Conservation (phyloP, 2,797 vertebrate genomes). For the Neomorphus geoffroyi region DNA sequence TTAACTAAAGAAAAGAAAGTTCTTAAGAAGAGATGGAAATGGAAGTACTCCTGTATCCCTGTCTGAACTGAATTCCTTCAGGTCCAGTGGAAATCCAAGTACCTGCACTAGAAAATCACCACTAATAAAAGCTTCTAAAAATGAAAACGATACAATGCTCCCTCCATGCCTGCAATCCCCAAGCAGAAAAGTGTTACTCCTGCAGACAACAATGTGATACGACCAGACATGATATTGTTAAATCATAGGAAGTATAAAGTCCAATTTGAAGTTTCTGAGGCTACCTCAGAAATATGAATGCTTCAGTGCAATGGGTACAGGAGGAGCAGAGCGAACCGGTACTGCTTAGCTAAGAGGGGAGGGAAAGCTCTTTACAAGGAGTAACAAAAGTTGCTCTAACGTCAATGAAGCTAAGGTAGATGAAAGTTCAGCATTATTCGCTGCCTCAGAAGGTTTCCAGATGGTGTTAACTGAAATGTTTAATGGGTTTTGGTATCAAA, state of each 20-base stretch:
- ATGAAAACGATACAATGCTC: background rate
- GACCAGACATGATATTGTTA: background rate
- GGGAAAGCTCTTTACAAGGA: background rate
- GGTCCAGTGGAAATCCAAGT: background rate
- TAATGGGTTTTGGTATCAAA: background rate
- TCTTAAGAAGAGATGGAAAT: background rate
- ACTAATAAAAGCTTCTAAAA: background rate
- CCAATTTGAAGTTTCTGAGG: background rate
- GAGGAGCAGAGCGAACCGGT: background rate
- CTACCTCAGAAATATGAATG: background rate
- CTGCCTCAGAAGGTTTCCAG: background rate
- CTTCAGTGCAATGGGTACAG: background rate
- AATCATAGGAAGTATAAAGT: background rate
- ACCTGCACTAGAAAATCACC: background rate
- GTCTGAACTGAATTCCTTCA: background rate
- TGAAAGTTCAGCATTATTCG: background rate
- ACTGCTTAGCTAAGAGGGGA: background rate
- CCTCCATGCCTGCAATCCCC: background rate
- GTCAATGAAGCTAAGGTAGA: background rate
- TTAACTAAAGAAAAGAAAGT: background rate
- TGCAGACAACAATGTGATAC: background rate
- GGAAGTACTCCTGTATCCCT: background rate
- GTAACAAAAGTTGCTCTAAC: background rate
- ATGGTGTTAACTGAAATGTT: background rate
- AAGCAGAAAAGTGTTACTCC: background rate